Evolutionary conservation across 1,140 invertebrate species (phyloP).

Genomic region (Nebria ingens): DNA sequence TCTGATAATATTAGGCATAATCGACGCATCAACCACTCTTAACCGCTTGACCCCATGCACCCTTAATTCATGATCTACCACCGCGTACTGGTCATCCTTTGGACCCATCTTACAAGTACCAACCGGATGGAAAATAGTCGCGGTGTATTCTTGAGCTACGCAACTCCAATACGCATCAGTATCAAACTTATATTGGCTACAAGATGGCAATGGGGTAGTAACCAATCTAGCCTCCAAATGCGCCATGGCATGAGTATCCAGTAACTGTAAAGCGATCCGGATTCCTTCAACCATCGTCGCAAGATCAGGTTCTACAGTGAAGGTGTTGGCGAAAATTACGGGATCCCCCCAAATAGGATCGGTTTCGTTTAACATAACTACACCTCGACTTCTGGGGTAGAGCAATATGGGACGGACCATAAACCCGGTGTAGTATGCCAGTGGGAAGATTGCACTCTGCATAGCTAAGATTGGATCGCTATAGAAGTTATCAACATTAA

Average conservation of each 20-base stretch:
- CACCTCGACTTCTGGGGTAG: constrained; percentile 47
- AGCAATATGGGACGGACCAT: constrained; percentile 36
- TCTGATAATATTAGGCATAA: constrained; percentile 42
- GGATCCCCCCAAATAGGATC: constrained; percentile 49
- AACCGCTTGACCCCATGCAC: constrained; percentile 31
- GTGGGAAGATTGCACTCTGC: constrained; percentile 36
- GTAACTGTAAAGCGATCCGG: constrained; percentile 37
- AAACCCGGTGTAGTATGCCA: constrained; percentile 40
- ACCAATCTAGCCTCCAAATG: constrained; percentile 30
- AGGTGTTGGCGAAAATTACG: constrained; percentile 55
- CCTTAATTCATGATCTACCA: constrained; percentile 31
- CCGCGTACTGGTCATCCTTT: constrained; percentile 26
- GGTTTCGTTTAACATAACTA: constrained; percentile 41
- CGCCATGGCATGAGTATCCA: constrained; percentile 38
- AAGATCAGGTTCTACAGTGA: constrained; percentile 45
- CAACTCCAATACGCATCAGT: constrained; percentile 45
- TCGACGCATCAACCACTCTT: constrained; percentile 34
- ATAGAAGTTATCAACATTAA: constrained; percentile 34
- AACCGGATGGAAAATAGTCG: constrained; percentile 39
- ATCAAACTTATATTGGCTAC: constrained; percentile 29
- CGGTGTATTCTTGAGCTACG: constrained; percentile 32
- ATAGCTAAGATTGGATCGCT: constrained; percentile 39
- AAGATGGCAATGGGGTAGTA: constrained; percentile 33
- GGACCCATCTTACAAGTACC: constrained; percentile 53
- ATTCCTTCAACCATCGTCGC: constrained; percentile 41